These are phyloP conservation scores for Eidolon helvum DNA, from an alignment of 2,113 vertebrate genomes.

Conservation along the genomic window DNA sequence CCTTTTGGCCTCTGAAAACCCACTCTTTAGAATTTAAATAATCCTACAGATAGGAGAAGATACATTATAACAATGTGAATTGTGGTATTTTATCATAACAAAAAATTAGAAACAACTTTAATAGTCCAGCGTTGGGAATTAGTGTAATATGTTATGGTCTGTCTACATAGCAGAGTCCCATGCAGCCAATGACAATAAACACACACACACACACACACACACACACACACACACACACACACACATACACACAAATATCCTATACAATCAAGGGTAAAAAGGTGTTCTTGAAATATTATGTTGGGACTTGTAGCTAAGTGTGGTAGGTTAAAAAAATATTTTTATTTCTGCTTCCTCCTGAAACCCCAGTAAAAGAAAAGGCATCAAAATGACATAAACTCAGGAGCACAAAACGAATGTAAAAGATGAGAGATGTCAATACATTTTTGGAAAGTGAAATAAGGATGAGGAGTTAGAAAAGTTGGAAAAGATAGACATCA, in stretches of 20 bases:
- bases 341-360: background rate
- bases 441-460: background rate
- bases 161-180: background rate
- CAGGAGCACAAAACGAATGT: background rate
- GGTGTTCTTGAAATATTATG: background rate
- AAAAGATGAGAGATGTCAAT: background rate
- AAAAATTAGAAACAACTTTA: conserved; percentile 51
- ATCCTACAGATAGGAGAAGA: background rate
- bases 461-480: background rate
- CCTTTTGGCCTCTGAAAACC: conserved; percentile 54
- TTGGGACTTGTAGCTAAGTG: background rate
- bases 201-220: background rate
- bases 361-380: background rate
- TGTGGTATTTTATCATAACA: conserved; percentile 45
- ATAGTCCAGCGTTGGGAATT: background rate
- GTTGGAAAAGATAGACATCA: background rate
- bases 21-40: conserved; percentile 45
- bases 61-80: background rate
- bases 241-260: background rate
- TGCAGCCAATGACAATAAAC: background rate
- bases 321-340: background rate
- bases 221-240: background rate
- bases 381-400: background rate
- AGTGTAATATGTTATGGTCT: background rate
- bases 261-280: background rate